These are phyloP conservation scores for Condylostylus longicornis DNA, from an alignment of 1,140 invertebrate genomes.

Conservation along the genomic window DNA sequence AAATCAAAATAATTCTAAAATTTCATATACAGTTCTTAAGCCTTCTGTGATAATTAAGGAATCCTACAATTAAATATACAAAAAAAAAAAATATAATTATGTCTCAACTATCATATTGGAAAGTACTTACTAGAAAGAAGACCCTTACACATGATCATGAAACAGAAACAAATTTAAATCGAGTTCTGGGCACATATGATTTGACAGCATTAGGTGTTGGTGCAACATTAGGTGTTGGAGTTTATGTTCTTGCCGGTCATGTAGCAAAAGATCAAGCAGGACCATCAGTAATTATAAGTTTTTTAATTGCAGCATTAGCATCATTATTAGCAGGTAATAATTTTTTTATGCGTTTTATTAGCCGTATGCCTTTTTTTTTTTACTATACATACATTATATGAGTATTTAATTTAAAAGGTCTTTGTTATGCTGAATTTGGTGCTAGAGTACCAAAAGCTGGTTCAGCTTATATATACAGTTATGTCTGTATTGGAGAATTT, in stretches of 20 bases:
- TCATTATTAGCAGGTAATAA: constrained; percentile 59
- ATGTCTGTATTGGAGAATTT: constrained; percentile 74
- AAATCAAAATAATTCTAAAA: too few relatives aligned
- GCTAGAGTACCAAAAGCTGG: constrained; percentile 69
- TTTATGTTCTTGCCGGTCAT: constrained; percentile 74
- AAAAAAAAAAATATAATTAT: constrained; percentile 14
- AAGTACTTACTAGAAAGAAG: constrained; percentile 26
- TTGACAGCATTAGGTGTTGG: constrained; percentile 67
- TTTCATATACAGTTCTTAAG: too few relatives aligned
- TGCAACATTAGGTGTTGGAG: constrained; percentile 72
- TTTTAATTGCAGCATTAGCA: constrained; percentile 68
- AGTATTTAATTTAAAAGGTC: constrained; percentile 38
- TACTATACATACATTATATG: constrained; percentile 1
- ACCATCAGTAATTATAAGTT: constrained; percentile 68
- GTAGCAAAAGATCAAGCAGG: constrained; percentile 66
- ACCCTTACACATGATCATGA: constrained; percentile 16
- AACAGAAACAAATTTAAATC: constrained; percentile 22
- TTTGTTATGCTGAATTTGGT: constrained; percentile 81
- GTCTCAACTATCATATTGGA: constrained; percentile 22
- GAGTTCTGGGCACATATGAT: constrained; percentile 55
- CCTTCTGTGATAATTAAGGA: too few relatives aligned
- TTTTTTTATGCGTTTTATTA: neutral
- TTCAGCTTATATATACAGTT: constrained; percentile 78
- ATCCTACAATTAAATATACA: too few relatives aligned
- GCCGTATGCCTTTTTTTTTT: neutral